These are phyloP conservation scores for Campoplex nolae DNA, from an alignment of 2,888 invertebrate species.

Conservation along the genomic window DNA sequence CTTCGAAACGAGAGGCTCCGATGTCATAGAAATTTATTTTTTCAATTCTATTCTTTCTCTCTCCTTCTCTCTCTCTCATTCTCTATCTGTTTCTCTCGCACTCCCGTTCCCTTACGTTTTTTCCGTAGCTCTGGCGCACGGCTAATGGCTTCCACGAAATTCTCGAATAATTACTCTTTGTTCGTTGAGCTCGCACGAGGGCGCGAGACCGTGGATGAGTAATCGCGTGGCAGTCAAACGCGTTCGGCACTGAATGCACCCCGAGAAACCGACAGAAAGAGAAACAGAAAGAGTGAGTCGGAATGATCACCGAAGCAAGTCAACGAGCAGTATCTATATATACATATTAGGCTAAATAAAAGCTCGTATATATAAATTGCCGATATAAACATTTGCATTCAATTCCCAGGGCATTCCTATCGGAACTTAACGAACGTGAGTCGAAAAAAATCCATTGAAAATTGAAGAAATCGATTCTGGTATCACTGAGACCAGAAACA, in stretches of 20 bases:
- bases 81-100: conserved; percentile 11
- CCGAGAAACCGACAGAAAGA: conserved; percentile 20
- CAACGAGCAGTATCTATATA: too few species aligned
- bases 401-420: background rate
- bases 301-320: conserved; percentile 9
- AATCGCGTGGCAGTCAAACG: conserved; percentile 70
- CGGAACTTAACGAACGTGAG: background rate
- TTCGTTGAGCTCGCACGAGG: conserved; percentile 64
- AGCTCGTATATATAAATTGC: background rate
- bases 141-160: conserved; percentile 70
- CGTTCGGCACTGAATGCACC: conserved; percentile 62
- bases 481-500: background rate
- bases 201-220: conserved; percentile 71
- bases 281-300: background rate
- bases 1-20: conserved; percentile 10
- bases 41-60: conserved; percentile 56
- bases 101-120: conserved; percentile 25
- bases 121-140: conserved; percentile 26
- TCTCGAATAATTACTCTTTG: conserved; percentile 72
- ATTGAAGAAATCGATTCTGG: background rate
- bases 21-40: conserved; percentile 62
- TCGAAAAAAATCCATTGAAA: background rate
- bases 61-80: background rate
- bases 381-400: conserved; percentile 8
- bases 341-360: background rate